A percentile compares a stretch with the other conserved stretches of the same genome.
Conservation (phyloP, 2,113 vertebrate species). For the Equus przewalskii region DNA sequence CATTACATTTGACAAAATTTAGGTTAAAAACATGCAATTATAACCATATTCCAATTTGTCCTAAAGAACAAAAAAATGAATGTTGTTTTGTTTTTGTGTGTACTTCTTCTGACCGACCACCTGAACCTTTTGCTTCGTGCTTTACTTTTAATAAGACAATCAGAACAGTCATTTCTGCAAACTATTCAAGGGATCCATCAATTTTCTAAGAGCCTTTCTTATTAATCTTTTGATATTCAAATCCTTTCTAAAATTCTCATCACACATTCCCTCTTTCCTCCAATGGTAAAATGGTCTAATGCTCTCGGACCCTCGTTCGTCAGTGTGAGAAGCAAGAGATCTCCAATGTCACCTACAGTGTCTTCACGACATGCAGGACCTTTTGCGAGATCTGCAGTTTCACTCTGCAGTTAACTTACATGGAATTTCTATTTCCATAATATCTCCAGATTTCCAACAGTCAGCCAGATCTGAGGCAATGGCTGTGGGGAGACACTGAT, state of each 20-base stretch:
- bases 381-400: not conserved
- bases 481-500: not conserved
- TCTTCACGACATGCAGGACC: not conserved
- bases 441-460: not conserved
- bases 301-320: not conserved
- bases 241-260: not conserved
- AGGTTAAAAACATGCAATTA: slow-evolving; percentile 5
- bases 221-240: not conserved
- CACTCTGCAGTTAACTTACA: not conserved
- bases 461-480: not conserved
- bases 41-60: not conserved
- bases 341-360: not conserved
- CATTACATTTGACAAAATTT: not conserved
- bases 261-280: not conserved
- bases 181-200: not conserved
- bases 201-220: not conserved
- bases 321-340: not conserved
- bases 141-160: slow-evolving; percentile 13
- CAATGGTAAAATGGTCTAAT: not conserved
- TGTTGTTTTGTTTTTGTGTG: not conserved
- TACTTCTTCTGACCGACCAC: not conserved
- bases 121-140: not conserved
- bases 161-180: slow-evolving; percentile 39
- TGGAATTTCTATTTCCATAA: not conserved
- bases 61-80: not conserved